Base-by-base conservation (phyloP, 1,140 invertebrate species). In the Thaumatotibia leucotreta region DNA sequence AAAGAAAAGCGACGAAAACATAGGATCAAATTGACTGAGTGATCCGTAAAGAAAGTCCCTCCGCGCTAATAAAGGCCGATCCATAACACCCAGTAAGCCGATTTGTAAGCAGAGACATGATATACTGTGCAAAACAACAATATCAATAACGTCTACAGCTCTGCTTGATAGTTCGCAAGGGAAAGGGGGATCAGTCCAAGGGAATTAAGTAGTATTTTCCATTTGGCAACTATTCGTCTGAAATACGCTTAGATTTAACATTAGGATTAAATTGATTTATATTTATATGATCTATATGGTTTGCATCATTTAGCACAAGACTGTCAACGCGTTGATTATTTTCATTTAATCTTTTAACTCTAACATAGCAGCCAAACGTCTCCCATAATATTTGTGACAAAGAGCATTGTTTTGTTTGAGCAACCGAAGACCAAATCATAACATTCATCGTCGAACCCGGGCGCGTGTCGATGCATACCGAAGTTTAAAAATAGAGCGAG, bases 401-500 rank as follows among this genome's bases (percentile, higher is more conserved):
- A 45, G 39, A 17, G 6, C 4, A 45, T 20, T 20, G 39, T 20
- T 45, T 45, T 45, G 39, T 20, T 45, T 45, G 39, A 0, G 35
- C 0, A 20, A 1, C 39, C 39, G 3, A 71, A 67, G 73, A 64
- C 71, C 73, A 80, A 81, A 82, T 84, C 79, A 80, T 83, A 86
- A 81, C 72, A n/a, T n/a, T n/a, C n/a, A n/a, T n/a, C n/a, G 71
- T 77, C 62, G 71, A 80, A 76, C 83, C 77, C 76, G 77, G 39
- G 67, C 74, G 80, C 83, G 84, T 85, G 83, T 76, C 81, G 77
- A 66, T 74, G 80, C 83, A 88, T 84, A 69, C 80, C 73, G 64
- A 63, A 74, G 65, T 81, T 22, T 50, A 86, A 84, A 88, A 86
- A 90, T 90, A 89, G 79, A 74, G 72, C 74, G 72, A 74, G 68